Evolutionary conservation across 2,113 vertebrate genomes (phyloP), one percentile per base, ranked within the genome.

Genomic region (Dromas ardeola): DNA sequence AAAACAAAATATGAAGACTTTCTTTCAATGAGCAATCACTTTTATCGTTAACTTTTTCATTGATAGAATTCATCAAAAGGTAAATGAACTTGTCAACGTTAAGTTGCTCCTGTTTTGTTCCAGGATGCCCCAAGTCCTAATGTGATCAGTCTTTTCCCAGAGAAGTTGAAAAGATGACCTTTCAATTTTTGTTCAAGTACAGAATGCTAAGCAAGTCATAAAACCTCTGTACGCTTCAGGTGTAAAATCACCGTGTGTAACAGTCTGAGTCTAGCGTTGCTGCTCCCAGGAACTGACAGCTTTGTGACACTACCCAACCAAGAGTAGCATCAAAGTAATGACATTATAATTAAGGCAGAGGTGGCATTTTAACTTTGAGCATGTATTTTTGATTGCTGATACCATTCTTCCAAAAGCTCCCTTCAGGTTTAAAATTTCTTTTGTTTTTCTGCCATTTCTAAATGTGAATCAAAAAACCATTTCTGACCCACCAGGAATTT

Each of bases 11-110:
- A 38, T 9, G 32, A 38, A 58, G 66, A 30, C 36, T 77, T 87
- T 42, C 23, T 74, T 88, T 81, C 62, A 52, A 13, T 71, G 45
- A 91, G 34, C 45, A 80, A 74, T 69, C 43, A 21, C 40, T 23
- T 86, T 87, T 80, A 70, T 79, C 67, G 55, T 71, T 95, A 84
- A 58, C 58, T 34, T 85, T 76, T 88, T 87, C 15, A 36, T 62
- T 67, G 59, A 55, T 16, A 53, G 38, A 72, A 88, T 92, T 94
- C 76, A 81, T 89, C 73, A 82, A 74, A 95, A 92, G 52, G 85
- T 42, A 85, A 87, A 94, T 87, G 58, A 94, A 89, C 81, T 95
- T 93, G 67, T 85, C 91, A 81, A 10, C 32, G 32, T 56, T n/a
- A 67, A 82, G 61, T 74, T 76, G 43, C 52, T 93, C 55, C 34